A percentile compares a stretch with the other conserved stretches of the same genome.
These are phyloP conservation scores for Pseudochirops corinnae DNA, from an alignment of 2,797 vertebrate species.

Conservation along the genomic window DNA sequence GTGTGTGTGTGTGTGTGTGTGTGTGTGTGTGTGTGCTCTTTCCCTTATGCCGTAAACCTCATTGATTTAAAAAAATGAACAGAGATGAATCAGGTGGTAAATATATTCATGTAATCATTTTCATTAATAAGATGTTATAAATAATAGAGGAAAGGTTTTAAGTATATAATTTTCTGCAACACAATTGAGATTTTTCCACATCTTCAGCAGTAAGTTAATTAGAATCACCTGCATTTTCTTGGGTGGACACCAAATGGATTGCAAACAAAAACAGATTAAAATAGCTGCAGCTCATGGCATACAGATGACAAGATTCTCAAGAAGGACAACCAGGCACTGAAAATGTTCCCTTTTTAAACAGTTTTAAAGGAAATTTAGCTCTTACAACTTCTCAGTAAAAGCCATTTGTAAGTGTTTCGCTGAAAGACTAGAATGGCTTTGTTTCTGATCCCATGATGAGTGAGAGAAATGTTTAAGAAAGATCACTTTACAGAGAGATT, in stretches of 20 bases:
- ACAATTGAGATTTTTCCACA: slow-evolving; percentile 83
- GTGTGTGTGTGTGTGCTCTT: slow-evolving; percentile 74
- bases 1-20: no score
- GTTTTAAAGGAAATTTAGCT: slow-evolving; percentile 93
- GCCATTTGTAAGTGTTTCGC: slow-evolving; percentile 88
- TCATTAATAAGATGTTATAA: slow-evolving; percentile 86
- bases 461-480: slow-evolving; percentile 90
- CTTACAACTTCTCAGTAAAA: slow-evolving; percentile 88
- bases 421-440: slow-evolving; percentile 88
- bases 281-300: slow-evolving; percentile 93
- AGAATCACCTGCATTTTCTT: slow-evolving; percentile 93
- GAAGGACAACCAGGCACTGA: slow-evolving; percentile 89
- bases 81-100: slow-evolving; percentile 83
- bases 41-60: slow-evolving; percentile 76
- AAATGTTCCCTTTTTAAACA: slow-evolving; percentile 89
- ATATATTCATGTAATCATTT: slow-evolving; percentile 85
- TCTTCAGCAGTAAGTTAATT: slow-evolving; percentile 89
- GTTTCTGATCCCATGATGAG: slow-evolving; percentile 90
- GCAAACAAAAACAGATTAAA: slow-evolving; percentile 91
- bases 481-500: slow-evolving; percentile 89
- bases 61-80: slow-evolving; percentile 82
- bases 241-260: slow-evolving; percentile 89
- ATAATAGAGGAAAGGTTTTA: slow-evolving; percentile 85
- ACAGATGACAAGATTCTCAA: slow-evolving; percentile 95
- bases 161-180: slow-evolving; percentile 83